Conservation (phyloP, 2,888 invertebrate species). For the Agrotis clavis region DNA sequence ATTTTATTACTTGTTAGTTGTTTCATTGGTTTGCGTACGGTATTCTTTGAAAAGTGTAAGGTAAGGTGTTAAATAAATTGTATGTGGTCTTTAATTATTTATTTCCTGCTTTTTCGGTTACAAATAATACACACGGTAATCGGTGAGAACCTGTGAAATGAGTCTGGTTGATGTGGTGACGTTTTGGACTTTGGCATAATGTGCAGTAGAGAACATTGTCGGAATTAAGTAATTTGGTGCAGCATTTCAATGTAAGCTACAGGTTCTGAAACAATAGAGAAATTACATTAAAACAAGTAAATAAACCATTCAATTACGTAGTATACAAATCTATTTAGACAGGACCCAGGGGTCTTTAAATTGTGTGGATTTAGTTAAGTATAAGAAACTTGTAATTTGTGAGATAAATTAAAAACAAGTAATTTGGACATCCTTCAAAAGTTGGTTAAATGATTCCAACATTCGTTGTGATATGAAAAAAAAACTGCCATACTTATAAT, state of each 20-base stretch:
- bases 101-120: conserved; percentile 5
- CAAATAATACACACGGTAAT: conserved; percentile 5
- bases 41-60: conserved; percentile 21
- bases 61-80: conserved; percentile 35
- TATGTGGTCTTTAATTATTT: conserved; percentile 40
- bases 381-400: too few relatives aligned
- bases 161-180: not conserved
- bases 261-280: conserved; percentile 31
- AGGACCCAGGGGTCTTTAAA: too few relatives aligned
- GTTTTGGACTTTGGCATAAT: not conserved
- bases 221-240: not conserved
- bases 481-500: too few relatives aligned
- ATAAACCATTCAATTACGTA: too few relatives aligned
- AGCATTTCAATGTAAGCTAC: not conserved
- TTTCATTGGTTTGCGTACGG: conserved; percentile 47
- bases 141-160: not conserved
- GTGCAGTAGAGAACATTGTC: not conserved
- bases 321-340: too few relatives aligned
- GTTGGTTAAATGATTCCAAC: too few relatives aligned
- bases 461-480: too few relatives aligned
- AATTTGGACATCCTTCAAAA: too few relatives aligned
- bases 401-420: too few relatives aligned
- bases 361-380: too few relatives aligned
- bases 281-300: not conserved
- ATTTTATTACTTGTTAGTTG: conserved; percentile 51